These are phyloP conservation scores for Saturnia pavonia DNA, from an alignment of 2,888 invertebrate genomes.

Conservation along the genomic window DNA sequence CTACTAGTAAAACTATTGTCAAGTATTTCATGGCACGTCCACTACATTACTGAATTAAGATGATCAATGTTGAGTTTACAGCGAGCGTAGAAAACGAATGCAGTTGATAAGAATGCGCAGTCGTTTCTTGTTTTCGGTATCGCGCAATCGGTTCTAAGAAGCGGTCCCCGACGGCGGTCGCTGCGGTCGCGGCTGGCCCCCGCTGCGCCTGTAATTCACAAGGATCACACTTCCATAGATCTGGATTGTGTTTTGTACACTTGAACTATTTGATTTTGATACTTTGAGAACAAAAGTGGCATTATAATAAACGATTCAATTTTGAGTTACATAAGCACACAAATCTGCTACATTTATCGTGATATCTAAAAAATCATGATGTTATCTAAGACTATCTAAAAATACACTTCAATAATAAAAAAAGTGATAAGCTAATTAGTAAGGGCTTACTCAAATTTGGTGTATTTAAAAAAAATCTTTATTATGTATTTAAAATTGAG, in stretches of 20 bases:
- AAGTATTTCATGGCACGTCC: no score
- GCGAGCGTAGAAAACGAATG: neutral
- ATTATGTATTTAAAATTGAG: no score
- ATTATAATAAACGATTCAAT: no score
- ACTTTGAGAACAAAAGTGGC: conserved; percentile 37
- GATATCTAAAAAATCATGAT: no score
- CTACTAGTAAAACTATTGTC: no score
- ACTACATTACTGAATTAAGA: neutral
- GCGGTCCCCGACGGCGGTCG: conserved; percentile 8
- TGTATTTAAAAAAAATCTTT: no score
- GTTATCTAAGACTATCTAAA: no score
- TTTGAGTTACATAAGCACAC: no score
- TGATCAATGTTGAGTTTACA: conserved; percentile 1
- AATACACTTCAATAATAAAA: no score
- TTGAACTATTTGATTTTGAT: conserved; percentile 44
- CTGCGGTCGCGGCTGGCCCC: conserved; percentile 41
- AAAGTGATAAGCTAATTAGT: no score
- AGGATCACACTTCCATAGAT: conserved; percentile 65
- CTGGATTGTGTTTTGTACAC: conserved; percentile 49
- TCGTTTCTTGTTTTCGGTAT: conserved; percentile 8
- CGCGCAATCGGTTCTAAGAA: conserved; percentile 20
- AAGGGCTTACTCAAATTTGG: no score
- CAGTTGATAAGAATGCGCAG: conserved; percentile 10
- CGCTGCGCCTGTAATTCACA: conserved; percentile 74
- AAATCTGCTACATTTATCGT: no score